These are phyloP conservation scores for Rhea pennata DNA, from an alignment of 2,113 vertebrate species.

Conservation along the genomic window DNA sequence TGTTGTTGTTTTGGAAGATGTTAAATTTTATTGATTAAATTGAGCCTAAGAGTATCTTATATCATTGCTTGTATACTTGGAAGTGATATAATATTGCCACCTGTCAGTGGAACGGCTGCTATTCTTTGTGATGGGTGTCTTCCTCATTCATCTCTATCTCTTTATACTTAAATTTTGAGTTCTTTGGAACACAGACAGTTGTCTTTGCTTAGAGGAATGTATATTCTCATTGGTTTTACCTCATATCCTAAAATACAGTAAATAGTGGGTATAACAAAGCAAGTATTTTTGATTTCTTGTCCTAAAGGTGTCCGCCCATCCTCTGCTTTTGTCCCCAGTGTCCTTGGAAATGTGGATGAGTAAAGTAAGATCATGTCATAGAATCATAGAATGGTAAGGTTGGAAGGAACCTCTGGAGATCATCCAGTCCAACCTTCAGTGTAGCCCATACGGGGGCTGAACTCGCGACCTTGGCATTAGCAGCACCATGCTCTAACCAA, in stretches of 20 bases:
- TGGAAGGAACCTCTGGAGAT: too few species aligned
- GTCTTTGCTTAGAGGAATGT: not conserved
- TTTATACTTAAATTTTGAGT: not conserved
- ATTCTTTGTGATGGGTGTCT: not conserved
- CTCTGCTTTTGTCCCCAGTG: not conserved
- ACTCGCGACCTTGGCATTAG: too few species aligned
- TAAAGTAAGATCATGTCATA: not conserved
- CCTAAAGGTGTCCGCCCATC: not conserved
- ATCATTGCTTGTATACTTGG: not conserved
- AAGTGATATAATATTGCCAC: not conserved
- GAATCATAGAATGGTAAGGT: too few species aligned
- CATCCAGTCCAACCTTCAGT: too few species aligned
- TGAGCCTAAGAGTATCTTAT: rapidly evolving
- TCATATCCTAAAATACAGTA: too few species aligned
- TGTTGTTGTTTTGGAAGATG: not conserved
- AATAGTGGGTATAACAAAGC: too few species aligned
- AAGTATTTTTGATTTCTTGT: not conserved
- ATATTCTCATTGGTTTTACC: not conserved
- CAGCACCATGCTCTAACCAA: too few species aligned
- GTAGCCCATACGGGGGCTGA: too few species aligned
- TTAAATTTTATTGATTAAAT: not conserved
- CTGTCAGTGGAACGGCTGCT: not conserved
- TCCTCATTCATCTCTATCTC: not conserved
- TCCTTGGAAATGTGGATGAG: not conserved
- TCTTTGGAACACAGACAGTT: not conserved